Conservation (phyloP, 1,140 invertebrate species). For the Sycophaga agraensis region DNA sequence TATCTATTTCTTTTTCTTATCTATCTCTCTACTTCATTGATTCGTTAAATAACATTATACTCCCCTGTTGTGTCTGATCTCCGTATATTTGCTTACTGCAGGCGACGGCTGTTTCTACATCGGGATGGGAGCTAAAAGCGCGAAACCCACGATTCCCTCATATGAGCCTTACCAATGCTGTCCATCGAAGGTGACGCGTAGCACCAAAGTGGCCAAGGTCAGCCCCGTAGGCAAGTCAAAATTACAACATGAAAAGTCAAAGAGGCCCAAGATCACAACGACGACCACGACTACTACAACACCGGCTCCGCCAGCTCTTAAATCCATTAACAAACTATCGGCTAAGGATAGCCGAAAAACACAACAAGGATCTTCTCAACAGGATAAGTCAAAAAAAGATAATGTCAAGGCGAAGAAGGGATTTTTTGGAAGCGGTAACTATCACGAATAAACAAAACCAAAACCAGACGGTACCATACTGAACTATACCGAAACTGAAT, state of each 20-base stretch:
- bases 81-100: slow-evolving; percentile 65
- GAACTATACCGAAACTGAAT: too few species aligned
- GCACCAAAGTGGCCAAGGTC: slow-evolving; percentile 71
- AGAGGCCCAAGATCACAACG: slow-evolving; percentile 29
- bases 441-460: slow-evolving; percentile 41
- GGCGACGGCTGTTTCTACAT: slow-evolving; percentile 95
- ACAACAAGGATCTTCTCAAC: slow-evolving; percentile 35
- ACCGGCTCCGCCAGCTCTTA: slow-evolving; percentile 41
- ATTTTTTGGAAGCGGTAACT: slow-evolving; percentile 80
- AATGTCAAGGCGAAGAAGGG: slow-evolving; percentile 71
- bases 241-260: slow-evolving; percentile 13
- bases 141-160: slow-evolving; percentile 70
- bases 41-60: slow-evolving; percentile 1
- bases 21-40: slow-evolving; percentile 10
- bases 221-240: slow-evolving; percentile 53
- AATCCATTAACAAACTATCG: slow-evolving; percentile 55
- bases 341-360: slow-evolving; percentile 55
- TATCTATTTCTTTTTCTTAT: not conserved
- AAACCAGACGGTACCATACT: too few species aligned
- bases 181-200: slow-evolving; percentile 75
- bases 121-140: slow-evolving; percentile 82
- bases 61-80: slow-evolving; percentile 47
- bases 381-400: slow-evolving; percentile 43
- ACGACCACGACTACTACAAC: slow-evolving; percentile 29
- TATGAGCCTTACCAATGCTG: slow-evolving; percentile 89